phyloP scores from a whole-genome alignment of 1,140 invertebrate species.

The Conopomorpha cramerella region DNA sequence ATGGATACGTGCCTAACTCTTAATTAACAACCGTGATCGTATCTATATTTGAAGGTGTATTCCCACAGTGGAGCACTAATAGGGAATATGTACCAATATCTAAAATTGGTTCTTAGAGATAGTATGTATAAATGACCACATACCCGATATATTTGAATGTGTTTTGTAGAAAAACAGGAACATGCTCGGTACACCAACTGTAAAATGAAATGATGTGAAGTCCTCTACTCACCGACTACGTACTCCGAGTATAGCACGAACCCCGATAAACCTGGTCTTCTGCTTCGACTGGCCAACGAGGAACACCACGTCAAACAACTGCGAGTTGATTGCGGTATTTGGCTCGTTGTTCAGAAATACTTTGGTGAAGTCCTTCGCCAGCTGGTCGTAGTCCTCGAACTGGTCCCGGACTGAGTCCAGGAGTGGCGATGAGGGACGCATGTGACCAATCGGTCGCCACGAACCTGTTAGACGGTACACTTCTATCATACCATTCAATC shows the following conservation, averaged over 20 bases:
- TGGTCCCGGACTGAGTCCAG: slow-evolving; percentile 89
- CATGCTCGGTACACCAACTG: no score
- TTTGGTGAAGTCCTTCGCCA: slow-evolving; percentile 89
- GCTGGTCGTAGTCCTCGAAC: slow-evolving; percentile 92
- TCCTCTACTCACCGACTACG: slow-evolving; percentile 77
- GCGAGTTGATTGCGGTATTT: slow-evolving; percentile 72
- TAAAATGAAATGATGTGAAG: no score
- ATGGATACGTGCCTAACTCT: no score
- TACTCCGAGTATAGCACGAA: slow-evolving; percentile 88
- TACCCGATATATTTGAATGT: no score
- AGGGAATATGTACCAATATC: no score
- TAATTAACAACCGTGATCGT: no score
- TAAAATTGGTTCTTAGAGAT: no score
- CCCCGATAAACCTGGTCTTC: slow-evolving; percentile 87
- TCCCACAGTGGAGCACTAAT: no score
- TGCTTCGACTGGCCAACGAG: slow-evolving; percentile 89
- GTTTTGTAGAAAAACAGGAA: no score
- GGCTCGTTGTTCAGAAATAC: slow-evolving; percentile 83
- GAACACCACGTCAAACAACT: slow-evolving; percentile 90
- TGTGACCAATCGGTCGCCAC: slow-evolving; percentile 93
- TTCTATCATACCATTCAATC: no score
- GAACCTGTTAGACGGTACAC: slow-evolving; percentile 67
- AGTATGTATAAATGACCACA: no score
- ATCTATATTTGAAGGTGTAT: no score
- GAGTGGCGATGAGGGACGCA: slow-evolving; percentile 90